Conservation (phyloP, 2,113 vertebrate genomes). For the Neogobius melanostomus region DNA sequence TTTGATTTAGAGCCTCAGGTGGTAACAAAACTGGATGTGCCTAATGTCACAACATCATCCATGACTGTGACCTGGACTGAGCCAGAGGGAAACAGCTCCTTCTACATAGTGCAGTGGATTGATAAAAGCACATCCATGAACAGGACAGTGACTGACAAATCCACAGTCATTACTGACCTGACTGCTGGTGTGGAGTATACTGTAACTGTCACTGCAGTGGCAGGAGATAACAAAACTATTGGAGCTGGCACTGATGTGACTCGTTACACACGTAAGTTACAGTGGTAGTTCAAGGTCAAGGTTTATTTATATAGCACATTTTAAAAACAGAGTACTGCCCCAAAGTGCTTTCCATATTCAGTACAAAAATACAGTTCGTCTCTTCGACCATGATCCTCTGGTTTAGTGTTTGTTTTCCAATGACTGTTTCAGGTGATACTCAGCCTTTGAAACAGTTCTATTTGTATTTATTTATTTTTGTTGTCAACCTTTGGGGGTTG, state of each 20-base stretch:
- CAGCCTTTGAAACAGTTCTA: no score
- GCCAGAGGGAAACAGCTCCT: constrained; percentile 22
- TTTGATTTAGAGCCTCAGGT: constrained; percentile 28
- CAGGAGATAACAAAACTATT: not conserved
- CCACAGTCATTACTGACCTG: constrained; percentile 19
- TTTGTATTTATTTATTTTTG: no score
- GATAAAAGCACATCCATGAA: rapidly evolving
- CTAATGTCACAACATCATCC: constrained; percentile 20
- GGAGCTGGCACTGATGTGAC: not conserved
- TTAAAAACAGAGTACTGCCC: no score
- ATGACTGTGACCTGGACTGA: constrained; percentile 28
- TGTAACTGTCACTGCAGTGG: constrained; percentile 7
- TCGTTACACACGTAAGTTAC: constrained; percentile 17
- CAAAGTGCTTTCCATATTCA: no score
- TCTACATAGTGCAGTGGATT: constrained; percentile 36
- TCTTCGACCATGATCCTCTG: no score
- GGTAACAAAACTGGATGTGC: not conserved
- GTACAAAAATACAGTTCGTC: no score
- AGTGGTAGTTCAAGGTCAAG: no score
- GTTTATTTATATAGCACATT: no score
- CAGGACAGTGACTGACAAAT: not conserved
- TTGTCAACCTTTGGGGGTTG: no score
- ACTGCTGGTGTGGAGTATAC: constrained; percentile 26
- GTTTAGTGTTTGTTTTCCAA: no score
- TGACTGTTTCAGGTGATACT: no score